A percentile compares a stretch with the other conserved stretches of the same genome.
These are phyloP conservation scores for Nymphicus hollandicus DNA, from an alignment of 2,113 vertebrate species.

Conservation along the genomic window DNA sequence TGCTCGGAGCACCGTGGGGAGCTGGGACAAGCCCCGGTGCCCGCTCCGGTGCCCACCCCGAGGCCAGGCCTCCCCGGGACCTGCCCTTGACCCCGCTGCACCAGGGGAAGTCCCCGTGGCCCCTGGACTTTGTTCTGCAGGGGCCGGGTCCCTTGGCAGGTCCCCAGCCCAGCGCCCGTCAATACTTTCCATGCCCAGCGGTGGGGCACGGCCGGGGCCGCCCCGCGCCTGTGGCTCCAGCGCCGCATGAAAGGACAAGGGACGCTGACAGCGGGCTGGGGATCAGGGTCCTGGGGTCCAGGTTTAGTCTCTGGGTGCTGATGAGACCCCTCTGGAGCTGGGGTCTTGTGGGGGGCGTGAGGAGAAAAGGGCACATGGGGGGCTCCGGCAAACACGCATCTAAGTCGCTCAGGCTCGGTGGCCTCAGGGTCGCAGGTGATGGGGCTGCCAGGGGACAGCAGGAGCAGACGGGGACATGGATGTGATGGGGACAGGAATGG, in stretches of 20 bases:
- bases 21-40: accelerated
- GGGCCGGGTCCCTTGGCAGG: background rate
- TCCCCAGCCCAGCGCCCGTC: background rate
- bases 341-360: accelerated
- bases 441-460: accelerated
- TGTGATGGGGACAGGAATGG: background rate
- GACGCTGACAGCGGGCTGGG: accelerated
- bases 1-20: accelerated
- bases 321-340: background rate
- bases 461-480: background rate
- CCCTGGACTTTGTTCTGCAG: background rate
- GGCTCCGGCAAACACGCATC: background rate
- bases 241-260: accelerated
- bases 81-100: background rate
- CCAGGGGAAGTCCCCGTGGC: background rate
- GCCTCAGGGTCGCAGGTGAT: background rate
- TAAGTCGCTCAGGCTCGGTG: accelerated
- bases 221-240: accelerated
- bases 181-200: constrained; percentile 39
- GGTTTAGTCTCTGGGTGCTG: background rate
- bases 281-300: background rate
- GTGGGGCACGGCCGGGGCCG: background rate
- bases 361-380: background rate
- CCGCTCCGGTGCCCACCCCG: background rate
- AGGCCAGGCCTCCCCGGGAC: background rate